Conservation (phyloP, 2,113 vertebrate genomes). For the Lycaon pictus region DNA sequence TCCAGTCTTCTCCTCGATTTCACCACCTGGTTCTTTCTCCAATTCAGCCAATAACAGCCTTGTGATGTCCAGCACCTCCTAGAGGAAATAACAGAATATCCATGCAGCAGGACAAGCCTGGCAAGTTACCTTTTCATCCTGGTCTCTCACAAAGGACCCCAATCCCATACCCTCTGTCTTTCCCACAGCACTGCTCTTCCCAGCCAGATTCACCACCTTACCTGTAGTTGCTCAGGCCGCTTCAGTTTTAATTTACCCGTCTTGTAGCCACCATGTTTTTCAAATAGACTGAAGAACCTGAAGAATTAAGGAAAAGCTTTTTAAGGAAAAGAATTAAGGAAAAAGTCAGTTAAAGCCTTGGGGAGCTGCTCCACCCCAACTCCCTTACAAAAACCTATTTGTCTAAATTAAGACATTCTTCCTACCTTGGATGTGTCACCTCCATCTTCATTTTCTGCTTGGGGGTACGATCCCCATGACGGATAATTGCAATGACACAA, state of each 20-base stretch:
- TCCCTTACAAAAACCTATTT: background rate
- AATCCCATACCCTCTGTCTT: background rate
- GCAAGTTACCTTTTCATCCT: background rate
- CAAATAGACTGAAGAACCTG: constrained; percentile 98
- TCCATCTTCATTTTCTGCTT: constrained; percentile 99
- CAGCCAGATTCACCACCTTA: constrained; percentile 75
- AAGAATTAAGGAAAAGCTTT: constrained; percentile 65
- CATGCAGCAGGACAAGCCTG: background rate
- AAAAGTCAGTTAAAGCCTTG: background rate
- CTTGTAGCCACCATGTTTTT: constrained; percentile 98
- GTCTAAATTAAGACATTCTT: background rate
- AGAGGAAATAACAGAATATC: constrained; percentile 15
- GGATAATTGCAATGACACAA: constrained; percentile 97
- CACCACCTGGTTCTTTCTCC: constrained; percentile 92
- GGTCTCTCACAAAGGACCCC: background rate
- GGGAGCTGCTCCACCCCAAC: background rate
- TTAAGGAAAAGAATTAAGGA: background rate
- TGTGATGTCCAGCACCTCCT: constrained; percentile 99
- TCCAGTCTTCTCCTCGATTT: constrained; percentile 96
- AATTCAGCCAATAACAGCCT: constrained; percentile 94
- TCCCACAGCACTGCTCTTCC: background rate
- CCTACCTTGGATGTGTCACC: constrained; percentile 95
- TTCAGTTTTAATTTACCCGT: constrained; percentile 98
- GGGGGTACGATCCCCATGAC: constrained; percentile 97
- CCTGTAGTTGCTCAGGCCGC: constrained; percentile 98